These are phyloP conservation scores for Caenorhabditis auriculariae DNA, from an alignment of 2,888 invertebrate species.

Conservation along the genomic window DNA sequence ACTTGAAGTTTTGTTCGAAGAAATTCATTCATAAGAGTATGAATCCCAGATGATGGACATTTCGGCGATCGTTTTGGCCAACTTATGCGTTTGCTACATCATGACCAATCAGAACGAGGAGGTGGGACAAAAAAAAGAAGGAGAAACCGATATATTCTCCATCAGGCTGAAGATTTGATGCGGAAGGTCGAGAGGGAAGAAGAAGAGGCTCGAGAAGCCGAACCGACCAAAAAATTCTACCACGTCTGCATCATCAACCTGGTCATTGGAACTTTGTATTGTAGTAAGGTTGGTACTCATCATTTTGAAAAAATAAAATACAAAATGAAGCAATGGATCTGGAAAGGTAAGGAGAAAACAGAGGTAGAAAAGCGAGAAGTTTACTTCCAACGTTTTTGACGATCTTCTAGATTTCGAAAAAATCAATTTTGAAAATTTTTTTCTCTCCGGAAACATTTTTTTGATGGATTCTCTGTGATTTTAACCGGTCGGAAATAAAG, in stretches of 20 bases:
- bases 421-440: too few relatives aligned
- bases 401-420: too few relatives aligned
- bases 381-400: too few relatives aligned
- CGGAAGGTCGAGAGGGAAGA: slow-evolving; percentile 97
- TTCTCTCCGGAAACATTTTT: too few relatives aligned
- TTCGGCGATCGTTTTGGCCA: slow-evolving; percentile 95
- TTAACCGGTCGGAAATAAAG: too few relatives aligned
- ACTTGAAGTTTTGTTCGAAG: not conserved
- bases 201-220: slow-evolving; percentile 82
- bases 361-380: too few relatives aligned
- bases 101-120: slow-evolving; percentile 98
- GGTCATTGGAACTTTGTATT: slow-evolving; percentile 96
- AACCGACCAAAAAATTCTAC: slow-evolving; percentile 87
- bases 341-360: too few relatives aligned
- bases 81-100: slow-evolving; percentile 96
- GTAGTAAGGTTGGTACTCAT: slow-evolving; percentile 84
- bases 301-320: too few relatives aligned
- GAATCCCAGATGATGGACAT: slow-evolving; percentile 80
- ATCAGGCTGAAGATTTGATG: slow-evolving; percentile 73
- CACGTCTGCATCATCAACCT: slow-evolving; percentile 97
- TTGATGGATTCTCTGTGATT: too few relatives aligned
- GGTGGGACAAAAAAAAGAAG: slow-evolving; percentile 57
- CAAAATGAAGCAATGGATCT: too few relatives aligned
- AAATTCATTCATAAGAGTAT: slow-evolving; percentile 1
- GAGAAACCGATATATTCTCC: not conserved